Evolutionary conservation across 2,888 invertebrate species (phyloP).

Genomic region (Epinotia brunnichana): DNA sequence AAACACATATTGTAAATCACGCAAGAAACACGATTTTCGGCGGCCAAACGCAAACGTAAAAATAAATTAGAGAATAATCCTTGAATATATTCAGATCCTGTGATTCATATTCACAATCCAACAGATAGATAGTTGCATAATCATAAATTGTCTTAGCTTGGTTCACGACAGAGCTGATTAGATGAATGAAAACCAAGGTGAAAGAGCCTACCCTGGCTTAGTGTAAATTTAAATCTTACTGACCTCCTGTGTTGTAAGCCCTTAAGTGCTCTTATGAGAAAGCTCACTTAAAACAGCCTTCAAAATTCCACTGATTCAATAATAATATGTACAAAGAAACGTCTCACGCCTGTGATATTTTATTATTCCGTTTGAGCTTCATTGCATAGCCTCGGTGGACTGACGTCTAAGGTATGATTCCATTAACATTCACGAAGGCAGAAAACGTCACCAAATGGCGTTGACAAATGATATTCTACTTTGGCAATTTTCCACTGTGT

Average conservation of each 20-base stretch:
- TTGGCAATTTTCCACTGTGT: slow-evolving; percentile 71
- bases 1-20: neutral
- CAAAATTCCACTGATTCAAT: slow-evolving; percentile 18
- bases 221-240: neutral
- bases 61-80: neutral
- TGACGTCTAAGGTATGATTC: slow-evolving; percentile 54
- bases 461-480: slow-evolving; percentile 69
- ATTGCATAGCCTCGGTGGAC: slow-evolving; percentile 49
- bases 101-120: neutral
- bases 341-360: slow-evolving; percentile 23
- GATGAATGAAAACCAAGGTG: neutral
- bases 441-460: slow-evolving; percentile 65
- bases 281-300: slow-evolving; percentile 9
- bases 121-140: neutral
- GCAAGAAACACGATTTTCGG: neutral
- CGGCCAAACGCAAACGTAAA: neutral
- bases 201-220: neutral
- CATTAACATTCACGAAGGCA: slow-evolving; percentile 65
- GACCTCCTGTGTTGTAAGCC: neutral
- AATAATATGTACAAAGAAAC: slow-evolving; percentile 22
- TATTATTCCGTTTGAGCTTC: slow-evolving; percentile 47
- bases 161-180: neutral
- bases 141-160: neutral
- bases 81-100: neutral
- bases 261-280: neutral